A percentile compares a stretch with the other conserved stretches of the same genome.
phyloP scores from a whole-genome alignment of 1,140 invertebrate species.

The Scaptomyza hsui region DNA sequence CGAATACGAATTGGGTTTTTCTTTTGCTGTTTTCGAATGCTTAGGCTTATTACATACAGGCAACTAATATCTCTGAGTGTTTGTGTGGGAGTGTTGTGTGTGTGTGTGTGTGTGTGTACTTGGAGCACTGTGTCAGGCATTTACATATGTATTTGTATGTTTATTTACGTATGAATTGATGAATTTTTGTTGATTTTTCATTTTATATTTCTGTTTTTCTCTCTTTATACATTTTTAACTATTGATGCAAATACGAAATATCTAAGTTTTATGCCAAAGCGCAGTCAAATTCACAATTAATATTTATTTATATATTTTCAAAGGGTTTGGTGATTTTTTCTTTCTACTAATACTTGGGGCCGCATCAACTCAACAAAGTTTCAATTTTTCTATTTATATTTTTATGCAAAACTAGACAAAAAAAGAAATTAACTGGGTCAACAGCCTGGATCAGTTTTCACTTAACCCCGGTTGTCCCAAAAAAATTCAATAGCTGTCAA shows the following conservation, averaged over 20 bases:
- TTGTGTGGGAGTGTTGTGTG: conserved; percentile 34
- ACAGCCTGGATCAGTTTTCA: background rate
- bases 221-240: conserved; percentile 15
- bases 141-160: conserved; percentile 27
- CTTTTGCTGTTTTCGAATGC: conserved; percentile 41
- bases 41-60: conserved; percentile 67
- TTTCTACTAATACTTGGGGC: conserved; percentile 2
- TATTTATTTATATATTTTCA: background rate
- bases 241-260: background rate
- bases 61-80: conserved; percentile 68
- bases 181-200: conserved; percentile 25
- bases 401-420: conserved; percentile 7
- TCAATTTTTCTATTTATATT: background rate
- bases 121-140: conserved; percentile 32
- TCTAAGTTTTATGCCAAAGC: conserved; percentile 31
- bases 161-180: conserved; percentile 46
- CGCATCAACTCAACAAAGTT: conserved; percentile 7
- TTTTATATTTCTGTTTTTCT: background rate
- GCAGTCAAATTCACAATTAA: conserved; percentile 20
- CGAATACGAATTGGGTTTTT: conserved; percentile 1
- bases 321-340: background rate
- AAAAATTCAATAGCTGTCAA: conserved; percentile 8
- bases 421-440: conserved; percentile 13
- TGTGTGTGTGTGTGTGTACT: conserved; percentile 24
- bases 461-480: background rate